phyloP scores from a whole-genome alignment of 1,140 invertebrate genomes.

The Eulimnadia texana region DNA sequence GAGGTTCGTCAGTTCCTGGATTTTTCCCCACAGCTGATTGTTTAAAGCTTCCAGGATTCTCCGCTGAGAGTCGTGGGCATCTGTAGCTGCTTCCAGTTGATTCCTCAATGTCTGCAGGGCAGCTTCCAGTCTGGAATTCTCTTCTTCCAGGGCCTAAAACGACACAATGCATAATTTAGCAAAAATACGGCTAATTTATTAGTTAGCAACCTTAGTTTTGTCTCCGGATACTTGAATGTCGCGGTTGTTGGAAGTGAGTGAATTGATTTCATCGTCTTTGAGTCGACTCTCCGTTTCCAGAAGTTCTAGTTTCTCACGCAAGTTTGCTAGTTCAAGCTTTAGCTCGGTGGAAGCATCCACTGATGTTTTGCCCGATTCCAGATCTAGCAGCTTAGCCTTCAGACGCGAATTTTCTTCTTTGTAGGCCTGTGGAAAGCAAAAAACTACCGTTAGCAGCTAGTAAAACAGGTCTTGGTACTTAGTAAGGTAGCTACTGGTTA shows the following conservation, averaged over 20 bases:
- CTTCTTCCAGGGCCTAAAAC: slow-evolving; percentile 35
- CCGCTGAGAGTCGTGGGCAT: slow-evolving; percentile 65
- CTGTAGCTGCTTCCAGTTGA: slow-evolving; percentile 62
- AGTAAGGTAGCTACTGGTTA: too few relatives aligned
- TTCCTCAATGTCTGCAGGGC: slow-evolving; percentile 60
- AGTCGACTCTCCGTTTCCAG: slow-evolving; percentile 56
- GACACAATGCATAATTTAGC: not conserved
- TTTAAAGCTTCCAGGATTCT: slow-evolving; percentile 72
- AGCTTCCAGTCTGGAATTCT: slow-evolving; percentile 53
- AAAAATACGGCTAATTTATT: slow-evolving; percentile 9
- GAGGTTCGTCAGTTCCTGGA: slow-evolving; percentile 70
- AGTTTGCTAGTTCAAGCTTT: slow-evolving; percentile 42
- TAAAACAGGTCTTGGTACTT: too few relatives aligned
- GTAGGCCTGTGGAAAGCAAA: slow-evolving; percentile 44
- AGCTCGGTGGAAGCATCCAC: slow-evolving; percentile 21
- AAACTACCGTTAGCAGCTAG: not conserved
- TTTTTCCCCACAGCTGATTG: slow-evolving; percentile 60
- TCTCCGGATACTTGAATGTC: slow-evolving; percentile 19
- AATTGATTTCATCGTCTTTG: slow-evolving; percentile 56
- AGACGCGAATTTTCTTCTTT: slow-evolving; percentile 88
- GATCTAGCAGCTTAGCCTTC: slow-evolving; percentile 57
- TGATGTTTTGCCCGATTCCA: slow-evolving; percentile 49
- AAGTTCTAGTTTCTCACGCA: slow-evolving; percentile 56
- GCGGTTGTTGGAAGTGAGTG: slow-evolving; percentile 19
- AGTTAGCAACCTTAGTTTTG: slow-evolving; percentile 19